A percentile compares a stretch with the other conserved stretches of the same genome.
Evolutionary conservation across 2,797 vertebrate genomes (phyloP).

Genomic region (Sebastes dallii): DNA sequence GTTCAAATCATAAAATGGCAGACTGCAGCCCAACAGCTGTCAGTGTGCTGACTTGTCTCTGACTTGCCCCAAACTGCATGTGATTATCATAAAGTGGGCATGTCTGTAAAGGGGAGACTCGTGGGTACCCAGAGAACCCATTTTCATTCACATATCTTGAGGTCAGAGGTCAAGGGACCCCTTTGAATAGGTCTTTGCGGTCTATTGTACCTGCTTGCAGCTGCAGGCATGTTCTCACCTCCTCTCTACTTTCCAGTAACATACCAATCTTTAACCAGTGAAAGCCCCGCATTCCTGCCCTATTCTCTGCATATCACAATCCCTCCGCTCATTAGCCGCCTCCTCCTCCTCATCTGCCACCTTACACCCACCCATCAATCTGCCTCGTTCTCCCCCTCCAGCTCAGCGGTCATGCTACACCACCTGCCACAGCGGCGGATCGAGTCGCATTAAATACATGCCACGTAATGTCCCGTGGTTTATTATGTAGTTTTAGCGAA

Average conservation of each 20-base stretch:
- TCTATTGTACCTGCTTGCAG: slow-evolving; percentile 58
- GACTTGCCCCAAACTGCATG: no score
- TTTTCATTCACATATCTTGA: no score
- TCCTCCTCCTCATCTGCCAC: slow-evolving; percentile 51
- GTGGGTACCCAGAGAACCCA: no score
- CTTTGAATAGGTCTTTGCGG: background rate
- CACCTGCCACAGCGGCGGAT: slow-evolving; percentile 54
- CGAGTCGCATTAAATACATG: slow-evolving; percentile 67
- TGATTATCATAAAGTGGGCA: no score
- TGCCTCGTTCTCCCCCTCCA: slow-evolving; percentile 31
- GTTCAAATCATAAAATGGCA: no score
- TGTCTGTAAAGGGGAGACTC: no score
- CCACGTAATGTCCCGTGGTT: slow-evolving; percentile 55
- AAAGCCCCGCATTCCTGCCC: slow-evolving; percentile 67
- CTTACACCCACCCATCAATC: slow-evolving; percentile 55
- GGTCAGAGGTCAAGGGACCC: no score
- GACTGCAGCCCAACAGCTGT: no score
- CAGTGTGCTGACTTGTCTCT: no score
- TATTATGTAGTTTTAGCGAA: slow-evolving; percentile 61
- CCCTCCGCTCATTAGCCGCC: slow-evolving; percentile 52
- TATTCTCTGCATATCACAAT: slow-evolving; percentile 67
- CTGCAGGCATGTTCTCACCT: slow-evolving; percentile 69
- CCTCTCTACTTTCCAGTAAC: slow-evolving; percentile 55
- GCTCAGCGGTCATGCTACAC: slow-evolving; percentile 53
- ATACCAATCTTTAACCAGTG: slow-evolving; percentile 46